phyloP scores from a whole-genome alignment of 1,140 invertebrate species.

The Nylanderia fulva region DNA sequence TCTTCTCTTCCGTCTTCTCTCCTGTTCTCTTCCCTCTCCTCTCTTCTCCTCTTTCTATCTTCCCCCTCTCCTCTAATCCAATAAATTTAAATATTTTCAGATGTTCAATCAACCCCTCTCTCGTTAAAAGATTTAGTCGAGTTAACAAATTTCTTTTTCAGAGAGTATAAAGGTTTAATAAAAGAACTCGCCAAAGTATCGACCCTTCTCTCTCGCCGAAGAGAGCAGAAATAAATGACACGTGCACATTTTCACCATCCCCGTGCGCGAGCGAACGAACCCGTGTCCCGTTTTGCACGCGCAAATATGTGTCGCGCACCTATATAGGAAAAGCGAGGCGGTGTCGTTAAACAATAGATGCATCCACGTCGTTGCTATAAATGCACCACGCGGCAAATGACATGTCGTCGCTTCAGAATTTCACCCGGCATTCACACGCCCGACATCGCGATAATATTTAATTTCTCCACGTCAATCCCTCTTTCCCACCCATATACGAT shows the following conservation, averaged over 20 bases:
- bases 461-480: constrained; percentile 37
- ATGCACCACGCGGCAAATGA: constrained; percentile 58
- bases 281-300: constrained; percentile 24
- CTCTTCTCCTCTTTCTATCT: no score
- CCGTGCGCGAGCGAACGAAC: constrained; percentile 18
- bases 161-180: no score
- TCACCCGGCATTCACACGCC: not conserved
- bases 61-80: no score
- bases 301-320: no score
- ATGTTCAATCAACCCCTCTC: no score
- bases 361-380: constrained; percentile 45
- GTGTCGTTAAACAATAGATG: constrained; percentile 51
- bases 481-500: not conserved
- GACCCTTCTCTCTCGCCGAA: not conserved
- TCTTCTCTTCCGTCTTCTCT: no score
- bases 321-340: constrained; percentile 20
- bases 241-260: constrained; percentile 36
- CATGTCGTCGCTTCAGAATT: constrained; percentile 44
- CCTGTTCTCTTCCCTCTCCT: no score
- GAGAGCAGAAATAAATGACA: not conserved
- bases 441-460: constrained; percentile 51
- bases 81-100: no score
- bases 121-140: no score
- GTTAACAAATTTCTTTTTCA: no score
- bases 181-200: constrained; percentile 38